Evolutionary conservation across 2,888 invertebrate species (phyloP), one percentile per base, ranked within the genome.

Genomic region (Catocala fraxini): DNA sequence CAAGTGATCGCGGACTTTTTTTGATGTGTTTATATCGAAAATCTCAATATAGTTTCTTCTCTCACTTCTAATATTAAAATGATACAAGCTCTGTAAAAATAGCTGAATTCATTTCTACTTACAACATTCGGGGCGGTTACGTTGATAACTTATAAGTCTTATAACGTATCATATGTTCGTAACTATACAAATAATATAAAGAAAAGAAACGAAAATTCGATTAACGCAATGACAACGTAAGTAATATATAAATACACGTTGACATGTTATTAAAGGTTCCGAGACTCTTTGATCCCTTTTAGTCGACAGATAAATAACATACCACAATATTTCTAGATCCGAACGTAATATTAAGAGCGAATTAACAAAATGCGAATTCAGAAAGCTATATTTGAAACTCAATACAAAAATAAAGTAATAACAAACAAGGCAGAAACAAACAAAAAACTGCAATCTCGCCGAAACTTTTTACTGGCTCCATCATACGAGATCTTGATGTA

Each of bases 401-500:
- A 65, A 60, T 68, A 48, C 49, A 59, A 72, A 65, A 72, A 53
- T 58, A 62, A 53, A 48, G 54, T 56, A 58, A 42, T 62, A 56
- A 52, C 13, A 51, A 48, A 64, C 58, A 51, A 52, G 41, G n/a
- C 6, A n/a, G 39, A 57, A 33, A 39, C 9, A 64, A 59, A 59
- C 52, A 57, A 62, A 67, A 68, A 68, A 49, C 41, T 12, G 51
- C 59, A 66, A 67, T 70, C 53, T 62, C 45, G 15, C 42, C 63
- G 70, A 68, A 62, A 61, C 60, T 75, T 77, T 77, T 75, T 75
- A 60, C 54, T 49, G 59, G 42, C 67, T 59, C 73, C 69, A 73
- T 75, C 71, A 71, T 72, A 64, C 78, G 63, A 61, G 53, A 58
- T 60, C 65, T 65, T 74, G 74, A 75, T 77, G 67, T 78, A 79